Evolutionary conservation across 2,797 vertebrate species (phyloP), one percentile per base, ranked within the genome.

Genomic region (Notolepis coatsorum): DNA sequence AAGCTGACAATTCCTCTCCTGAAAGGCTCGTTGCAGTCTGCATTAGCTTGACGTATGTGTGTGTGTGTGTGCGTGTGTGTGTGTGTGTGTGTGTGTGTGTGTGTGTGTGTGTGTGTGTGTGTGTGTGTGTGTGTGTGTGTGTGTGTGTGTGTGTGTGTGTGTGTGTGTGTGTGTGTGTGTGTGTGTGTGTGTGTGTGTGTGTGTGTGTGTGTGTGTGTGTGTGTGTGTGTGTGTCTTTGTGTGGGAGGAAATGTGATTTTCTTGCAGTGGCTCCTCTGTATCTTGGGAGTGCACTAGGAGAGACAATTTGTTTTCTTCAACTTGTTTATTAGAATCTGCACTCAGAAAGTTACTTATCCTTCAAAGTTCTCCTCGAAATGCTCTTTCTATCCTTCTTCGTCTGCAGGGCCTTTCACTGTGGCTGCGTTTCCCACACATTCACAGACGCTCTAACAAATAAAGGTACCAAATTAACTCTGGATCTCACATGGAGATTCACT

Each of bases 1-100:
- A 38, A 77, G 80, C 71, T 55, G 78, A 84, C 80, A 61, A 78
- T 88, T 87, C 81, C 70, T 83, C 81, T 81, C 68, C 75, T 84
- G 78, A 81, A 81, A 81, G 72, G 75, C 79, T 83, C 73, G 54
- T 83, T 67, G 70, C 73, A 59, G 79, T 71, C 67, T 61, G 70
- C 69, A 80, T 86, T 82, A 84, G 78, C 84, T 68, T 85, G 78
- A 81, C 7, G 13, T 41, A 43, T 67, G 58, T 61, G 65, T 38
- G 35, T 35, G 43, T 7, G 24, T 33, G 30, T 23, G 21, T 54
- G 12, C 31, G 61, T 65, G 55, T 55, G 37, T 53, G 49, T 37
- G 38, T 65, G 53, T 52, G 64, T 68, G 65, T 75, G 74, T 45
- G 30, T 58, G 50, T 37, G 12, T 54, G 46, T 61, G 54, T 68